A percentile compares a stretch with the other conserved stretches of the same genome.
phyloP scores from a whole-genome alignment of 2,113 vertebrate genomes.

The Xenus cinereus region DNA sequence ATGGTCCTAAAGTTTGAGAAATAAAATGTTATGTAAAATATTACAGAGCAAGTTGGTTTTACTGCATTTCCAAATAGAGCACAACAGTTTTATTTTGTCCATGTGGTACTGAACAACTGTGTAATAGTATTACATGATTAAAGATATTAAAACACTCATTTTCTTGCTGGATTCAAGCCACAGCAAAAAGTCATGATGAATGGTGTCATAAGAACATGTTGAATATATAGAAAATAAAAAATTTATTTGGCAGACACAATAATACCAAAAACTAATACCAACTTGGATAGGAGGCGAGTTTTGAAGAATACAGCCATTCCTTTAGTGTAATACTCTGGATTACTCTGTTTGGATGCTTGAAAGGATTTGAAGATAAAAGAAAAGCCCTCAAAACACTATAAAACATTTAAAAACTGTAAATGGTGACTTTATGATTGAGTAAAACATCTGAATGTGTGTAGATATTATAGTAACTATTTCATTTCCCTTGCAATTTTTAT shows the following conservation, averaged over 20 bases:
- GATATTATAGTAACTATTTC: not conserved
- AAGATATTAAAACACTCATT: conserved; percentile 67
- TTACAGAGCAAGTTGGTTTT: conserved; percentile 51
- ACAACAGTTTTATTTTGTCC: conserved; percentile 68
- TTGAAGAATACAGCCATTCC: conserved; percentile 2
- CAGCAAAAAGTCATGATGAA: conserved; percentile 47
- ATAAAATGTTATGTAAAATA: conserved; percentile 56
- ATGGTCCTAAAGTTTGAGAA: conserved; percentile 34
- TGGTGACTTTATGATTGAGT: not conserved
- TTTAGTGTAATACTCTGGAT: not conserved
- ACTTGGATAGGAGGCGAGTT: conserved; percentile 2
- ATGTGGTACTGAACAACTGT: conserved; percentile 40
- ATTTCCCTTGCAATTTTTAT: not conserved
- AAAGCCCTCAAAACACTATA: not conserved
- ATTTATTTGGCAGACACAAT: conserved; percentile 51
- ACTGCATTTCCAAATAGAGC: conserved; percentile 51
- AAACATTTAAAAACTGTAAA: conserved; percentile 20
- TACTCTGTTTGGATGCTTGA: conserved; percentile 6
- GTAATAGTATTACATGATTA: conserved; percentile 58
- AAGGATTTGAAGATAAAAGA: conserved; percentile 1
- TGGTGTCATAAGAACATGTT: conserved; percentile 34
- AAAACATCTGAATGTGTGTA: not conserved
- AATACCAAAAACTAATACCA: conserved; percentile 58
- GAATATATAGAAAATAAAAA: conserved; percentile 59
- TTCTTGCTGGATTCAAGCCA: conserved; percentile 64